Percentiles rank a stretch among this genome's conserved stretches.
phyloP scores from a whole-genome alignment of 2,888 invertebrate genomes.

The Tethea ocularis region DNA sequence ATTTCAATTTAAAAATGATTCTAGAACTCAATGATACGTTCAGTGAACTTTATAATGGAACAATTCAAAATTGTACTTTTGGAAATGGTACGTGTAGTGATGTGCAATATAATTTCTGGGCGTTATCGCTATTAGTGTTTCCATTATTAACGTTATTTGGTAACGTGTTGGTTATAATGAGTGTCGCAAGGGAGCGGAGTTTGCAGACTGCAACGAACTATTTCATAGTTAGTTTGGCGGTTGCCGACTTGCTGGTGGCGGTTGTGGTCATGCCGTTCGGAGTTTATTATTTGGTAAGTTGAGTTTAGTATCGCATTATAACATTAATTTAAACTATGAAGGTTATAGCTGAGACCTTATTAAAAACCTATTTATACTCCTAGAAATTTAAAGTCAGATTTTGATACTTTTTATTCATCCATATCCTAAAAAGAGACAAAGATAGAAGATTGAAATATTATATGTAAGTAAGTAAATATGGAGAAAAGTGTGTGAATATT shows the following conservation, averaged over 20 bases:
- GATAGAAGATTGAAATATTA: no score
- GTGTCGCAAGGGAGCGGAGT: conserved; percentile 94
- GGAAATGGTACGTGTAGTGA: conserved; percentile 69
- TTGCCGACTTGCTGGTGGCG: conserved; percentile 98
- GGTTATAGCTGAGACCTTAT: no score
- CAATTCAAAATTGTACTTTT: conserved; percentile 60
- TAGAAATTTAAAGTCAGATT: no score
- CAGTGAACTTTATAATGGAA: conserved; percentile 49
- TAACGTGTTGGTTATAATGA: conserved; percentile 97
- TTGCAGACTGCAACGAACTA: conserved; percentile 99
- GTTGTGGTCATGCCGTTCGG: conserved; percentile 99
- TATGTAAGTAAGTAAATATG: no score
- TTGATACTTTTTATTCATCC: no score
- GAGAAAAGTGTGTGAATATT: no score
- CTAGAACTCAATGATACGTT: conserved; percentile 57
- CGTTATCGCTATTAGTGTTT: conserved; percentile 93
- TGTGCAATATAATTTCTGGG: conserved; percentile 91
- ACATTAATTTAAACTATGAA: background rate
- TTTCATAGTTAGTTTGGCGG: conserved; percentile 98
- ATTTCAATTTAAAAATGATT: conserved; percentile 48
- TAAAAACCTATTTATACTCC: no score
- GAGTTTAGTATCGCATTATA: background rate
- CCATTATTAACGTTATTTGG: conserved; percentile 97
- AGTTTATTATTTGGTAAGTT: conserved; percentile 98
- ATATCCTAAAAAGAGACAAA: no score